Evolutionary conservation across 2,888 invertebrate species (phyloP), one percentile per base, ranked within the genome.

Genomic region (Diachrysia chrysitis): DNA sequence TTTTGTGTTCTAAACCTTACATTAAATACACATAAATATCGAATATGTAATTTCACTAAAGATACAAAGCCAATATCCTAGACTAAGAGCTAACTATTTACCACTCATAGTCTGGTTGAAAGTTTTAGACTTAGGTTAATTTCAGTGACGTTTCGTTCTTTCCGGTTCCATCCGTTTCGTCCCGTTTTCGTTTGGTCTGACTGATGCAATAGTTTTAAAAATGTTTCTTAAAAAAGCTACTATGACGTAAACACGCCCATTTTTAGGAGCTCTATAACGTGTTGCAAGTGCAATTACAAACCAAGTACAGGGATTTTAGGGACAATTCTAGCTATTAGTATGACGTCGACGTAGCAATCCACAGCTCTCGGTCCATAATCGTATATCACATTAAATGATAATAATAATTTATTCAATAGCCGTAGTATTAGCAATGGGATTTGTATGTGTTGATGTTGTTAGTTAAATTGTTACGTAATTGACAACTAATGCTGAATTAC

Each of bases 361-460:
- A 42, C 42, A n/a, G 42, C n/a, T 42, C 42, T 42, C 7, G 42
- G 42, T n/a, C 42, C 0, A 42, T 42, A 42, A n/a, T 2, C 3
- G n/a, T 48, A 76, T 54, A 77, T 58, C 29, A 37, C 32, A 63
- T 77, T 73, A 23, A 73, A 64, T 68, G 51, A 73, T 61, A 14
- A 51, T 10, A 69, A 74, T 79, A 76, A 78, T 72, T 66, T 76
- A 76, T 73, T 71, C 73, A 73, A 48, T 63, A 16, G 55, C 29
- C 64, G 60, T 56, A 37, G 23, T 54, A 66, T 58, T 59, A 69
- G 65, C 63, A 66, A 37, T 62, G 62, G 63, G 69, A 80, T 65
- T 73, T 64, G 63, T 67, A 68, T 63, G 73, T 74, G 80, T 78
- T 63, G 72, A 74, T 76, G 62, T 76, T 78, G 70, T 78, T 78